Evolutionary conservation across 2,113 vertebrate species (phyloP).

Genomic region (Pantherophis guttatus): DNA sequence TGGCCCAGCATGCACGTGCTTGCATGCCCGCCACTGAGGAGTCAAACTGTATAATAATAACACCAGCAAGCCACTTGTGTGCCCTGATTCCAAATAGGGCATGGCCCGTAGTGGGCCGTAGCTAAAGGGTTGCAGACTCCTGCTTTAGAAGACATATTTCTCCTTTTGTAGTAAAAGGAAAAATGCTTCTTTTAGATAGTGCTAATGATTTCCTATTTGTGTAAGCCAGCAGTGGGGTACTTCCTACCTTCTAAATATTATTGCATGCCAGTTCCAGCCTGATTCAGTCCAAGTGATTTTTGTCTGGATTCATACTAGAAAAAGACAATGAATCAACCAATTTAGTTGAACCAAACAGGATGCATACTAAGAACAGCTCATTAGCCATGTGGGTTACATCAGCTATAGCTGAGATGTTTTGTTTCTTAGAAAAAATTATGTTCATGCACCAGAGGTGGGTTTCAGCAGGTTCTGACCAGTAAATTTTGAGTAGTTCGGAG

Average conservation of each 20-base stretch:
- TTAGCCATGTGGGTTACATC: background rate
- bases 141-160: background rate
- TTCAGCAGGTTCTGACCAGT: too few relatives aligned
- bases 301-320: background rate
- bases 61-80: too few relatives aligned
- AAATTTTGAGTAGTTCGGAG: too few relatives aligned
- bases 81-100: too few relatives aligned
- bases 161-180: background rate
- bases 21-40: too few relatives aligned
- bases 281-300: background rate
- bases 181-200: background rate
- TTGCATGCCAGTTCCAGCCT: background rate
- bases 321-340: background rate
- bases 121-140: too few relatives aligned
- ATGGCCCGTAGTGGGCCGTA: rapidly evolving
- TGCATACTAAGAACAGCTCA: background rate
- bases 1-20: too few relatives aligned
- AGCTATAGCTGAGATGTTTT: background rate
- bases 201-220: background rate
- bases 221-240: background rate
- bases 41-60: too few relatives aligned
- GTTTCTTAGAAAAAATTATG: background rate
- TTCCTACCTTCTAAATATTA: background rate
- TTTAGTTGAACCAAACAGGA: background rate
- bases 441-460: background rate